phyloP scores from a whole-genome alignment of 2,113 vertebrate species.

The Catharus fuscescens region DNA sequence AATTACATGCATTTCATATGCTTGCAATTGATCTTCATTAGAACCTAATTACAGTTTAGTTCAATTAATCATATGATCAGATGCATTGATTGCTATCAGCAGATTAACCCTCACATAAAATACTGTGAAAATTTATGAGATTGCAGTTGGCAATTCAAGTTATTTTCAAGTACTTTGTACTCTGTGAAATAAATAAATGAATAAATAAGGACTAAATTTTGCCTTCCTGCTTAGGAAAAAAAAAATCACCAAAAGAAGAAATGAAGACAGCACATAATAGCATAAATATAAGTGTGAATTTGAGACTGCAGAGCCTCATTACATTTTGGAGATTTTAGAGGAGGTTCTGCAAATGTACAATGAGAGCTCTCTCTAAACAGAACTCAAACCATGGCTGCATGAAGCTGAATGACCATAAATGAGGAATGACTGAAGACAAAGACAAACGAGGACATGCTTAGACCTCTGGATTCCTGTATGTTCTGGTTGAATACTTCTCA shows the following conservation, averaged over 20 bases:
- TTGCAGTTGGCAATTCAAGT: neutral
- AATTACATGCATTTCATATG: slow-evolving; percentile 6
- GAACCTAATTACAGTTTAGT: slow-evolving; percentile 56
- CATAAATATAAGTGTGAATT: neutral
- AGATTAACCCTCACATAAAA: slow-evolving; percentile 27
- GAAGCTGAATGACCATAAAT: slow-evolving; percentile 22
- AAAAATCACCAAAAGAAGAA: neutral
- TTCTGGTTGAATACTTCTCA: neutral
- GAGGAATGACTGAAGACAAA: slow-evolving; percentile 11
- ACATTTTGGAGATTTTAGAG: neutral
- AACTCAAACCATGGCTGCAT: neutral
- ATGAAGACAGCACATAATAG: neutral
- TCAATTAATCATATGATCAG: slow-evolving; percentile 56
- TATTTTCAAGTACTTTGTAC: neutral
- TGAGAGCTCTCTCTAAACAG: slow-evolving; percentile 13
- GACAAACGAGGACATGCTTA: slow-evolving; percentile 31
- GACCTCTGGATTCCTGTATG: neutral
- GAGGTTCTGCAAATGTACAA: neutral
- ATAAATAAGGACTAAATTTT: neutral
- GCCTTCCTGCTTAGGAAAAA: neutral
- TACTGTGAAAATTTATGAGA: neutral
- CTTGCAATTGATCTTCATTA: slow-evolving; percentile 62
- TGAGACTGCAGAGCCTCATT: neutral
- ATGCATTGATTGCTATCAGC: slow-evolving; percentile 59
- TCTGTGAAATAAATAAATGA: neutral